Base-by-base conservation (phyloP, 1,140 invertebrate genomes). In the Drosophila sp. region DNA sequence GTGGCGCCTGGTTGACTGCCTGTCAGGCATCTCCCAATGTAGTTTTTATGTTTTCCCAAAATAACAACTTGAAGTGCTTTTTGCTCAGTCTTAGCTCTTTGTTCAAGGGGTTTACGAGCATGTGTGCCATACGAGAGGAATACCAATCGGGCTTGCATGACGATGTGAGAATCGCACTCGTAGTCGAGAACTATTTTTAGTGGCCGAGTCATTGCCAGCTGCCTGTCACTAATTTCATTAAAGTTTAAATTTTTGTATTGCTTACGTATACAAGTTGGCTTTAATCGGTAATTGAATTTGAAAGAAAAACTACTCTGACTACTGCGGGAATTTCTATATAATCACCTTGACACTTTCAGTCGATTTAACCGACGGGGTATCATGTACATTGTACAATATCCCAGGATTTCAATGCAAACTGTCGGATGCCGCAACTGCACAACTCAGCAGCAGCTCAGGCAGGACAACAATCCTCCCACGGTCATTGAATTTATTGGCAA, bases 401-500 rank as follows among this genome's bases (percentile, higher is more conserved):
- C 38, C 29, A 29, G 27, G 53, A 58, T 41, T 64, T 41, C 71
- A 62, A 59, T 58, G 11, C 9, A 63, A 62, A 45, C 18, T 51
- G 58, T 56, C 76, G 66, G 62, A 71, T 78, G 57, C 64, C 46
- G 48, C 80, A 83, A 82, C 83, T 83, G 76, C 79, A 83, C 71
- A 80, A 57, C 40, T 53, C 25, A 46, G 36, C 11, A 38, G 51
- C 16, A 32, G 27, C 36, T 34, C 59, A 9, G 8, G 16, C 46
- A 16, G 13, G 16, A 34, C 7, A 11, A 57, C 36, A 38, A 18
- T 9, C 21, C 51, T 63, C 56, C 64, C 78, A 65, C 48, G 43
- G 78, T 29, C 69, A 54, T 62, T 16, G 62, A 64, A 81, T 81
- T 81, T 82, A 82, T 82, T 82, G 75, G 70, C 79, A 78, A 45